Evolutionary conservation across 2,113 vertebrate genomes (phyloP), one percentile per base, ranked within the genome.

Genomic region (Pelusios castaneus): DNA sequence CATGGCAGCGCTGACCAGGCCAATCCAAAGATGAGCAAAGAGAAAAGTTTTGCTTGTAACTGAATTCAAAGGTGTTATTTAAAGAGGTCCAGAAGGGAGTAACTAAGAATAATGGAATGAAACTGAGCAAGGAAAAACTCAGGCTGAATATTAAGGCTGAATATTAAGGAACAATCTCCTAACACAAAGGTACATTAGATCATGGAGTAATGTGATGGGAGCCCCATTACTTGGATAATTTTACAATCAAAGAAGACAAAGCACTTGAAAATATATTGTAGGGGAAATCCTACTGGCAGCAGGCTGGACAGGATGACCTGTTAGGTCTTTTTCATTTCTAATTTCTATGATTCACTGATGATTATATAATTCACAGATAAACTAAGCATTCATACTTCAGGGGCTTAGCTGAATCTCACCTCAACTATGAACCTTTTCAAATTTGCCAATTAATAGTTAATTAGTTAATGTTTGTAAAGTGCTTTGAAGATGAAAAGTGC

Each of bases 211-310:
- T 97, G 90, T 88, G 88, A 93, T 96, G 95, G 97, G 98, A 98
- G 96, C 96, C 97, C 97, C 97, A 98, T 97, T 97, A 97, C 97
- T 97, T 97, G 98, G 96, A 96, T 97, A 97, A 98, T 98, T 47
- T 98, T 98, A 97, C 98, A 98, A 98, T 98, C 98, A 98, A 98
- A 97, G 94, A 97, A 96, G 94, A 98, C 97, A 97, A 97, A 98
- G 94, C 95, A 97, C 96, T 97, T 95, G 93, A 97, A 97, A 98
- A 95, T 97, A 97, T 96, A 96, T 97, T 97, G 96, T 81, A 67
- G 92, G 94, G 97, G 96, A 97, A 97, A 97, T 95, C 89, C 95
- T 96, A 94, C 89, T 96, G 75, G 88, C 94, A 93, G 94, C 95
- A 96, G 95, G 94, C 90, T 97, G 96, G 97, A 97, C 96, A 96